phyloP scores from a whole-genome alignment of 2,113 vertebrate species.

The Phodopus roborovskii region DNA sequence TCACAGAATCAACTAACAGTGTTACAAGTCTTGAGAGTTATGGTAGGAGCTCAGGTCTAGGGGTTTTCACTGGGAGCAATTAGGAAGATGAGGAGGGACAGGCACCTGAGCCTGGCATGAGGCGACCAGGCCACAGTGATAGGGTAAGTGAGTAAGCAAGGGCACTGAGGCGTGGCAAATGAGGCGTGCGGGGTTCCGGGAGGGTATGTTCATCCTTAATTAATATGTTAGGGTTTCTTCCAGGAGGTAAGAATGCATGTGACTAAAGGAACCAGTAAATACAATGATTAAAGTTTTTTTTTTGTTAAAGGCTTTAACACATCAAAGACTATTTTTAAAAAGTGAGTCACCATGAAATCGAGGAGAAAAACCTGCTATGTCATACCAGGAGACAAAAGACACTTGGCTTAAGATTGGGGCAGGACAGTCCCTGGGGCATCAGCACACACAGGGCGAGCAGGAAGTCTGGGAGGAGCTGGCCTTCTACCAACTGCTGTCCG shows the following conservation, averaged over 20 bases:
- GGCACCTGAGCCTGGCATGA: not conserved
- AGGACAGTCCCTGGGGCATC: conserved; percentile 21
- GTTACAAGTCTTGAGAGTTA: not conserved
- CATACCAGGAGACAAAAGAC: conserved; percentile 74
- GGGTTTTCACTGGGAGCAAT: not conserved
- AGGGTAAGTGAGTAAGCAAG: conserved; percentile 1
- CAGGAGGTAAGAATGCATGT: conserved; percentile 64
- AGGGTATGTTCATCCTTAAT: conserved; percentile 63
- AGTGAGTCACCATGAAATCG: conserved; percentile 73
- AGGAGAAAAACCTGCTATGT: conserved; percentile 71
- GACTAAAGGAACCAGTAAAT: conserved; percentile 69
- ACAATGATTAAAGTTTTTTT: conserved; percentile 55
- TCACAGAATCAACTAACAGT: not conserved
- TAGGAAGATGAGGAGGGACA: not conserved
- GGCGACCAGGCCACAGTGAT: not conserved
- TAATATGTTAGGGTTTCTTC: conserved; percentile 59
- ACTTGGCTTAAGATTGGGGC: conserved; percentile 47
- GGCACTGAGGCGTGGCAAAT: conserved; percentile 3
- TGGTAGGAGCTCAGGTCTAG: not conserved
- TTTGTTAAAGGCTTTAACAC: conserved; percentile 55
- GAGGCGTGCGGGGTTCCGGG: conserved; percentile 61
- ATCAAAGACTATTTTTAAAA: conserved; percentile 78
- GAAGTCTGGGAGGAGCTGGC: conserved; percentile 43
- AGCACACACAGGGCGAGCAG: conserved; percentile 43
- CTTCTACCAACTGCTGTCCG: not conserved